Evolutionary conservation across 2,113 vertebrate genomes (phyloP), one percentile per base, ranked within the genome.

Genomic region (Phrynosoma platyrhinos): DNA sequence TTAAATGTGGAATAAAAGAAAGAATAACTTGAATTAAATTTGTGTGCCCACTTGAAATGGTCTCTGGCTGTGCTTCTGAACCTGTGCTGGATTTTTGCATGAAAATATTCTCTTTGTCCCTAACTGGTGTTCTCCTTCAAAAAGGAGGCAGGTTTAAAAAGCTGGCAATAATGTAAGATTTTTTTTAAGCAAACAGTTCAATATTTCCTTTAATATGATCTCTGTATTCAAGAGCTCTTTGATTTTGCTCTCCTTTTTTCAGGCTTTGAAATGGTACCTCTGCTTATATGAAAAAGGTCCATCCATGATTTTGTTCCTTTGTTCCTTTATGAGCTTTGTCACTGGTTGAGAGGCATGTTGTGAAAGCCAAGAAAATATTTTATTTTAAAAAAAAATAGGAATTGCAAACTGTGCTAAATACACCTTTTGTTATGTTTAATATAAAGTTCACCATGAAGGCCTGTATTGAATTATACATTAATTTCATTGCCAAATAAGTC

Each of bases 31-130:
- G 97, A 97, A 97, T 97, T 97, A 97, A 97, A 97, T 97, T 96
- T 95, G 96, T 97, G 96, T 97, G 95, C 96, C 97, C 95, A 97
- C 97, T 97, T 97, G 97, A 97, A 97, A 97, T 96, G 96, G 96
- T 94, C 96, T 97, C 97, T 97, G 96, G 94, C 97, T 97, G 97
- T 97, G 97, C 97, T 94, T 97, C 97, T 97, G 97, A 97, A 97
- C 96, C 97, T 97, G 95, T 96, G 95, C 96, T 95, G 95, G 96
- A 97, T 97, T 97, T 97, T 97, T 97, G 97, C 97, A 97, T 97
- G 97, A 97, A 97, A 97, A 97, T 97, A 97, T 97, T 97, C 97
- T 96, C 96, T 97, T 97, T 97, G 97, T 97, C 96, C 97, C 95
- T 96, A 96, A 96, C 97, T 96, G 97, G 96, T 96, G 97, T 96